Evolutionary conservation across 2,113 vertebrate species (phyloP).

Genomic region (Regulus satrapa): DNA sequence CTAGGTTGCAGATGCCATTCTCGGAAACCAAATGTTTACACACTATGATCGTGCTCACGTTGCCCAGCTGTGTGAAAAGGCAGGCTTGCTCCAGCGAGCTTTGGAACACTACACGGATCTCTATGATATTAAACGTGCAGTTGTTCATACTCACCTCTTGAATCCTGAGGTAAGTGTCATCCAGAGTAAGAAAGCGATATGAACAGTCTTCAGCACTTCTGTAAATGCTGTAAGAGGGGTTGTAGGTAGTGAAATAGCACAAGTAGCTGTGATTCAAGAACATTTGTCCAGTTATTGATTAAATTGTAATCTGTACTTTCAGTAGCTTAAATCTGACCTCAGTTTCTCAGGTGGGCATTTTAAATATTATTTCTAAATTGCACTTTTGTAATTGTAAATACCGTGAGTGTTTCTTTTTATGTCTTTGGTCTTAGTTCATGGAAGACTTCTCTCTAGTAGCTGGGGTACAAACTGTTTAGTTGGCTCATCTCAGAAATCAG

Average conservation of each 20-base stretch:
- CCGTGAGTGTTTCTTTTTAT: not conserved
- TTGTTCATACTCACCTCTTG: conserved; percentile 91
- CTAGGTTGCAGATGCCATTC: conserved; percentile 91
- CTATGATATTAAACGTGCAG: conserved; percentile 87
- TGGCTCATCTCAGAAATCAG: not conserved
- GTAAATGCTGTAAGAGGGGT: not conserved
- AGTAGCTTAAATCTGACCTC: not conserved
- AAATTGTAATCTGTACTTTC: not conserved
- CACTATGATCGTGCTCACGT: conserved; percentile 88
- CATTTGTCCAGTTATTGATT: not conserved
- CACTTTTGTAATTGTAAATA: not conserved
- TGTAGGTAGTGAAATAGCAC: not conserved
- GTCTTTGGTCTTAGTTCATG: not conserved
- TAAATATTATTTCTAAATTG: not conserved
- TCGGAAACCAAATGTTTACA: conserved; percentile 94
- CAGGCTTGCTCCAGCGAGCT: conserved; percentile 86
- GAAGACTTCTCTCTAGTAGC: not conserved
- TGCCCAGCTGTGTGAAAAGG: conserved; percentile 92
- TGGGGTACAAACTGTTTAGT: not conserved
- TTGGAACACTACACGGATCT: conserved; percentile 89
- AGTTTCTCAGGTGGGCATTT: not conserved
- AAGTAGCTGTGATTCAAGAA: not conserved
- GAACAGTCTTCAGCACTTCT: not conserved
- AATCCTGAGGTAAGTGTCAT: conserved; percentile 78
- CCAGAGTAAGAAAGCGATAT: not conserved